Evolutionary conservation across 2,888 invertebrate genomes (phyloP), one percentile per base, ranked within the genome.

Genomic region (Eupeodes latifasciatus): DNA sequence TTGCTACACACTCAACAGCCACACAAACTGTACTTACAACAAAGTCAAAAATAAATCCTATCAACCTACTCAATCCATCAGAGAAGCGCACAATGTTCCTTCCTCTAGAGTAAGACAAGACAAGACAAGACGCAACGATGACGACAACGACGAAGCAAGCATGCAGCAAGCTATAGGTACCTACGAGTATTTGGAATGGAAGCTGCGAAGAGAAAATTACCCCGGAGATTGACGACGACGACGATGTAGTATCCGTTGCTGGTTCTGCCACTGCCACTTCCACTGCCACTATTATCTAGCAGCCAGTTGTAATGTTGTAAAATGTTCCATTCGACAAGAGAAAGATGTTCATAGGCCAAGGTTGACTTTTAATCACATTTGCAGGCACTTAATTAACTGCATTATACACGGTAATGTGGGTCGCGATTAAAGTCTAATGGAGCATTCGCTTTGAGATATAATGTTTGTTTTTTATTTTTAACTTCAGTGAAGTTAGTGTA

Each of bases 291-390:
- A 34, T n/a, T n/a, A 55, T 69, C 53, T 3, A 40, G 40, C 40
- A 40, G 11, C 5, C 16, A 27, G 64, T 40, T 55, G 27, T 27
- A 27, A 36, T 34, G 44, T 49, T 49, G 66, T 40, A 75, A 53
- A 64, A 72, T 36, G 16, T 49, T 64, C 16, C 53, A 53, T 59
- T 57, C 44, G 53, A 27, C 27, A 27, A 27, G 27, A 77, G 53
- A 59, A 49, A 57, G 72, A 57, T 59, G 76, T 59, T 87, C 87
- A 62, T 77, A 77, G 84, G 87, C 84, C 87, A 87, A 87, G 87
- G 87, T 84, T 87, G 80, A 16, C 34, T 49, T 81, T 76, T 83
- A 87, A 87, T 87, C 86, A 76, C 83, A 80, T 82, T 82, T 61
- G 57, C 75, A 64, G 71, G 78, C 86, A 61, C 76, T 87, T 84